These are phyloP conservation scores for Callipepla squamata DNA, from an alignment of 2,113 vertebrate species.

Conservation along the genomic window DNA sequence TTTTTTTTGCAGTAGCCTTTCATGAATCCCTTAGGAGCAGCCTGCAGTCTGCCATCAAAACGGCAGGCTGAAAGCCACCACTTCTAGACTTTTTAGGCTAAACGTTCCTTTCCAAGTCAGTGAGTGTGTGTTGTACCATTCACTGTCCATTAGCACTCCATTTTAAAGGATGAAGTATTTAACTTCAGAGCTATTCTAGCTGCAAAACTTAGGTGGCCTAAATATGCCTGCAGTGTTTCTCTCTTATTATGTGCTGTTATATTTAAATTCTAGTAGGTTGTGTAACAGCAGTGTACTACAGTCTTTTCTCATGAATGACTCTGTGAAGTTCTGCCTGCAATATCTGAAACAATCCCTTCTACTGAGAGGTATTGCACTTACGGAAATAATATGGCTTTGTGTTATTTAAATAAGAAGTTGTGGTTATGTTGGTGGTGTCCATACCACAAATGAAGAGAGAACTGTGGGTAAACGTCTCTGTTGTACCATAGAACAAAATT, in stretches of 20 bases:
- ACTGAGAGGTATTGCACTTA: background rate
- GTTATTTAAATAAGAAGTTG: background rate
- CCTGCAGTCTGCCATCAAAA: background rate
- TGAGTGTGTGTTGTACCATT: conserved; percentile 35
- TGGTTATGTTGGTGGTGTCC: background rate
- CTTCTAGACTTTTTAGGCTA: conserved; percentile 50
- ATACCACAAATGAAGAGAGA: background rate
- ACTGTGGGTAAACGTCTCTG: background rate
- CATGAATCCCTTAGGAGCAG: conserved; percentile 23
- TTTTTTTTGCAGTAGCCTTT: conserved; percentile 28
- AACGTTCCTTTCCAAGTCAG: conserved; percentile 53
- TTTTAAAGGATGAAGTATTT: conserved; percentile 51
- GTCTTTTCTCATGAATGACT: conserved; percentile 25
- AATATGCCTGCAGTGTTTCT: background rate
- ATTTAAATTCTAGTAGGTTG: conserved; percentile 50
- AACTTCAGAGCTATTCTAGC: conserved; percentile 31
- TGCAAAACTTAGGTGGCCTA: conserved; percentile 58
- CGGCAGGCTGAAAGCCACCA: conserved; percentile 8
- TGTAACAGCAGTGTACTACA: conserved; percentile 30
- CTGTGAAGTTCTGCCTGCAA: background rate
- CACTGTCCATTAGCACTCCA: conserved; percentile 47
- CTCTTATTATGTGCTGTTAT: conserved; percentile 25
- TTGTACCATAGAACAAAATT: background rate
- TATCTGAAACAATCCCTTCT: background rate
- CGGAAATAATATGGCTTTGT: background rate